Conservation (phyloP, 2,113 vertebrate genomes). For the Oncorhynchus nerka region DNA sequence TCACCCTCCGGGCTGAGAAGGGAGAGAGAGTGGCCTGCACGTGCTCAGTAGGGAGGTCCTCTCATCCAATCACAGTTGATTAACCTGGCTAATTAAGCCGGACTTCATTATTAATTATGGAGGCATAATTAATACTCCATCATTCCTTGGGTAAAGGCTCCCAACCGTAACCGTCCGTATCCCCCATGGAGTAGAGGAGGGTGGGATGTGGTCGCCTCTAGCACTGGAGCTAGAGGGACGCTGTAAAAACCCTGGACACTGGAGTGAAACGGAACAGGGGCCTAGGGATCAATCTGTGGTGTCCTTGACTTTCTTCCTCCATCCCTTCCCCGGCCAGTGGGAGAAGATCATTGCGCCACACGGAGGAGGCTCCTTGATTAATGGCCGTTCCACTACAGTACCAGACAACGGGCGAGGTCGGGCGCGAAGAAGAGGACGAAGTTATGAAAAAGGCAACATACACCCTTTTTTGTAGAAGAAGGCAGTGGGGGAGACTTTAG, state of each 20-base stretch:
- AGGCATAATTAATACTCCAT: background rate
- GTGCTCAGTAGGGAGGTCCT: background rate
- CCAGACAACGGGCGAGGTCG: conserved; percentile 33
- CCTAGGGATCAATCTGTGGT: background rate
- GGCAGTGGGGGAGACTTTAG: conserved; percentile 1
- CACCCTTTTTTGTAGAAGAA: conserved; percentile 7
- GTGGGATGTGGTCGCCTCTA: background rate
- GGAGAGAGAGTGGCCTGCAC: background rate
- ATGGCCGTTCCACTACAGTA: conserved; percentile 20
- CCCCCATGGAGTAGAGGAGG: background rate
- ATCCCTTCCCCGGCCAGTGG: conserved; percentile 5
- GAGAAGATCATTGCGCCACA: conserved; percentile 33
- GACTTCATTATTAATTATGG: background rate
- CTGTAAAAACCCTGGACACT: background rate
- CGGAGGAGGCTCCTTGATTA: conserved; percentile 33
- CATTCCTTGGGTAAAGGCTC: background rate
- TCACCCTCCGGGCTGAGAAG: background rate
- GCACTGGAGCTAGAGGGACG: background rate
- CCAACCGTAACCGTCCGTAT: background rate
- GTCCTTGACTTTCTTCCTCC: conserved; percentile 29
- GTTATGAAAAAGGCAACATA: conserved; percentile 16
- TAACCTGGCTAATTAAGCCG: background rate
- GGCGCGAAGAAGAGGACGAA: conserved; percentile 3
- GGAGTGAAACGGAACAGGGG: background rate
- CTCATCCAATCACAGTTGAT: conserved; percentile 1